Percentiles rank a stretch among this genome's conserved stretches.
Conservation (phyloP, 2,113 vertebrate genomes). For the Mobula birostris region DNA sequence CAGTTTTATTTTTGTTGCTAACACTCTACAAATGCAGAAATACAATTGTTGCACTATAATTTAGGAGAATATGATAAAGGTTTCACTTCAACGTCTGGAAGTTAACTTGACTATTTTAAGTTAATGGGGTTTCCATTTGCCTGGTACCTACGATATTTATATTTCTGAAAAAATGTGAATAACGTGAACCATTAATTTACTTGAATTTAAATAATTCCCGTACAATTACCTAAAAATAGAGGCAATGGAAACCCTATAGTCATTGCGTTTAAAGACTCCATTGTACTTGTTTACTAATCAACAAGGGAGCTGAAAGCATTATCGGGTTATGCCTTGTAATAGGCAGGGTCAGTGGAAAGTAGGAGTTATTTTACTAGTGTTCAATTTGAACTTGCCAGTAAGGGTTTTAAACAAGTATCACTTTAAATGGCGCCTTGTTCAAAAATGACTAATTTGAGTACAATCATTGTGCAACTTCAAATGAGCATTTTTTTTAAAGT, state of each 20-base stretch:
- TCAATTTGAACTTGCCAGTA: conserved; percentile 33
- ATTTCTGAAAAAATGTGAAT: neutral
- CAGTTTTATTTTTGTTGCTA: neutral
- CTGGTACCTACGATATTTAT: neutral
- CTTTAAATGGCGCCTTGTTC: neutral
- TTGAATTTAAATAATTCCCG: neutral
- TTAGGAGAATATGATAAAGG: conserved; percentile 32
- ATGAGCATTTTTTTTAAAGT: neutral
- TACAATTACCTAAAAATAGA: neutral
- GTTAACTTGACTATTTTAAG: conserved; percentile 31
- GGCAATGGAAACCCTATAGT: conserved; percentile 38
- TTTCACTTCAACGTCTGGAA: conserved; percentile 33
- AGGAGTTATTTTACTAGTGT: neutral
- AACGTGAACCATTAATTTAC: neutral
- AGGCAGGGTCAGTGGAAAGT: conserved; percentile 37
- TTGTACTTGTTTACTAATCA: conserved; percentile 34
- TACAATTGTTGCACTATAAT: neutral
- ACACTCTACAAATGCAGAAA: neutral
- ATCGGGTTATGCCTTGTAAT: conserved; percentile 34
- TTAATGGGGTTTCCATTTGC: conserved; percentile 36
- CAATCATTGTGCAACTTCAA: neutral
- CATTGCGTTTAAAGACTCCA: neutral
- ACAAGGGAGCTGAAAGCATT: conserved; percentile 38
- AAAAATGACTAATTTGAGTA: neutral
- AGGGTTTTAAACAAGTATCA: neutral